Evolutionary conservation across 2,888 invertebrate genomes (phyloP).

Genomic region (Xanthia icteritia): DNA sequence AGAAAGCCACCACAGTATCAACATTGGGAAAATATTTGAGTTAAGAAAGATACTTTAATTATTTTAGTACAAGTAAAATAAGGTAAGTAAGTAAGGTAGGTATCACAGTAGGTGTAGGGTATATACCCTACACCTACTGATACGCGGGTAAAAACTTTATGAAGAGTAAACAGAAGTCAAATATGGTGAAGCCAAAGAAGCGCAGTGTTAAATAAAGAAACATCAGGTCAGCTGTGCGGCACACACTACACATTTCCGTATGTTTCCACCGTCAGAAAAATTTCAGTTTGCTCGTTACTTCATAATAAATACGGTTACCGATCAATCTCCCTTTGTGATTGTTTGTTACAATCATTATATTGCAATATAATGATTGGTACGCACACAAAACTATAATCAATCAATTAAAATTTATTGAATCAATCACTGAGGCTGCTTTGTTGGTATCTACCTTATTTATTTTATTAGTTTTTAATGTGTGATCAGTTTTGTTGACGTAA

Average conservation of each 20-base stretch:
- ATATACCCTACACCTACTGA: too few species aligned
- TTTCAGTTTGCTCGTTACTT: constrained; percentile 73
- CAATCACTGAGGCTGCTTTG: constrained; percentile 45
- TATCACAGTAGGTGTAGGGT: too few species aligned
- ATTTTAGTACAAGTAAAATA: background rate
- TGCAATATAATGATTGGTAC: constrained; percentile 39
- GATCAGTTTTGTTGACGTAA: constrained; percentile 21
- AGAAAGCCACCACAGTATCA: background rate
- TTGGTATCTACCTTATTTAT: constrained; percentile 40
- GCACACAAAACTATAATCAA: constrained; percentile 60
- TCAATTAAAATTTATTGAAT: constrained; percentile 64
- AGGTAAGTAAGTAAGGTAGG: background rate
- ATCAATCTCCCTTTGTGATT: constrained; percentile 60
- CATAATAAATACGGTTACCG: constrained; percentile 61
- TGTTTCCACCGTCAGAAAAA: constrained; percentile 65
- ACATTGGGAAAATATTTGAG: background rate
- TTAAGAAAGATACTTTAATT: background rate
- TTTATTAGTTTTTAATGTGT: constrained; percentile 55
- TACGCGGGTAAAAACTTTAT: background rate
- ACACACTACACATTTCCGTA: constrained; percentile 50
- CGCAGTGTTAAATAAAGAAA: background rate
- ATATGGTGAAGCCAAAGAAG: background rate
- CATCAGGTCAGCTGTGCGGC: background rate
- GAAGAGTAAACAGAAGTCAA: background rate
- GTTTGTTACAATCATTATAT: constrained; percentile 56